Evolutionary conservation across 2,113 vertebrate genomes (phyloP).

Genomic region (Hippocampus comes): DNA sequence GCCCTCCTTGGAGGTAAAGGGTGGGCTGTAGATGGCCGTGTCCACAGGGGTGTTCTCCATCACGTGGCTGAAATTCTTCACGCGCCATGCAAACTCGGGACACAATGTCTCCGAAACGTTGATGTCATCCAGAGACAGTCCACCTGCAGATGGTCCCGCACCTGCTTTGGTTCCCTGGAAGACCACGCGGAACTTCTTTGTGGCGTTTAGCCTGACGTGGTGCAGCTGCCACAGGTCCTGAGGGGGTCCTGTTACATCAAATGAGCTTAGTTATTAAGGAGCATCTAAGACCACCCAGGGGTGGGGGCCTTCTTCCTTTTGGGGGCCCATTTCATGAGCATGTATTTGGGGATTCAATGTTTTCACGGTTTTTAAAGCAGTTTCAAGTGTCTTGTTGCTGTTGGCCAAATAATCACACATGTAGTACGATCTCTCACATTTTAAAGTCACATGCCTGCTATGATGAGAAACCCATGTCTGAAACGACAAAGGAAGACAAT

Average conservation of each 20-base stretch:
- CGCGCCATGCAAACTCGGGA: conserved; percentile 84
- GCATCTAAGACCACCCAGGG: background rate
- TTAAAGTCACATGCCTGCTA: no score
- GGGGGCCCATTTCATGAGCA: no score
- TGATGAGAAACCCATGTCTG: no score
- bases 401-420: no score
- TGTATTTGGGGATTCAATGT: no score
- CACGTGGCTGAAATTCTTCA: conserved; percentile 78
- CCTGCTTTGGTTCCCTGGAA: conserved; percentile 77
- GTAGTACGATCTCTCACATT: no score
- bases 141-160: conserved; percentile 61
- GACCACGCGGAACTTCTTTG: conserved; percentile 80
- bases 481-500: no score
- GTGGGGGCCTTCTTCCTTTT: background rate
- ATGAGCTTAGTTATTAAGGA: background rate
- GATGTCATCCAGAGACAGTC: conserved; percentile 89
- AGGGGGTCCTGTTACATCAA: conserved; percentile 53
- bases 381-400: no score
- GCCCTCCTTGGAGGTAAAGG: conserved; percentile 80
- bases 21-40: conserved; percentile 73
- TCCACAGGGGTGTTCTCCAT: conserved; percentile 60
- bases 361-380: no score
- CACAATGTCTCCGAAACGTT: conserved; percentile 89
- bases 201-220: conserved; percentile 74
- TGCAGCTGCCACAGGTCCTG: conserved; percentile 81